These are phyloP conservation scores for Tipula lateralis DNA, from an alignment of 2,888 invertebrate genomes.

Conservation along the genomic window DNA sequence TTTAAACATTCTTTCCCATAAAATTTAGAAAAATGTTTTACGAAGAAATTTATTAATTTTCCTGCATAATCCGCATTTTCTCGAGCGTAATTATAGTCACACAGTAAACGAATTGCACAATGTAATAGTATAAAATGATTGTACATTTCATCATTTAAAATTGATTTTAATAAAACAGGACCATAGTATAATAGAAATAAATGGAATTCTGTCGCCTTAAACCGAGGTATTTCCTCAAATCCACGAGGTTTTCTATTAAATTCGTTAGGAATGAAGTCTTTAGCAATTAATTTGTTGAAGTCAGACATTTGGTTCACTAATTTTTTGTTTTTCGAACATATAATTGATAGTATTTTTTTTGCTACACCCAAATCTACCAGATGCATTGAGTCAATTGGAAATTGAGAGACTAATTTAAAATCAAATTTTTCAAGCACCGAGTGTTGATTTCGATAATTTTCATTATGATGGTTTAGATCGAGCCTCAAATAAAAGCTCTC, in stretches of 20 bases:
- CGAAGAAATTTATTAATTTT: background rate
- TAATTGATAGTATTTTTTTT: background rate
- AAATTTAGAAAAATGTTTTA: background rate
- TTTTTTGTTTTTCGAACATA: background rate
- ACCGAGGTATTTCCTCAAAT: constrained; percentile 32
- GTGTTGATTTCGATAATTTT: no score
- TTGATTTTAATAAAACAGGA: constrained; percentile 25
- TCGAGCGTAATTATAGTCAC: background rate
- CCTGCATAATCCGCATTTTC: background rate
- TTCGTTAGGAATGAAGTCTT: background rate
- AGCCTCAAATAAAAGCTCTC: no score
- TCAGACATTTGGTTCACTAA: background rate
- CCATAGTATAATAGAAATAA: constrained; percentile 31
- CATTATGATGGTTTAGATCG: no score
- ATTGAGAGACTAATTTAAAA: background rate
- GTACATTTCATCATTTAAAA: constrained; percentile 31
- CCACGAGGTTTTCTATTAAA: background rate
- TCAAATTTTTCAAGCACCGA: background rate
- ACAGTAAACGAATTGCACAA: constrained; percentile 31
- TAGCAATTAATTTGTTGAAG: background rate
- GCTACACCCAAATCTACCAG: background rate
- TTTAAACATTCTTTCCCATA: constrained; percentile 31
- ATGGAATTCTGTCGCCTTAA: constrained; percentile 33
- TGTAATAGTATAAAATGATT: constrained; percentile 32
- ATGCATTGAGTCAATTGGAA: background rate